A percentile compares a stretch with the other conserved stretches of the same genome.
These are phyloP conservation scores for Triops longicaudatus DNA, from an alignment of 1,140 invertebrate species.

Conservation along the genomic window DNA sequence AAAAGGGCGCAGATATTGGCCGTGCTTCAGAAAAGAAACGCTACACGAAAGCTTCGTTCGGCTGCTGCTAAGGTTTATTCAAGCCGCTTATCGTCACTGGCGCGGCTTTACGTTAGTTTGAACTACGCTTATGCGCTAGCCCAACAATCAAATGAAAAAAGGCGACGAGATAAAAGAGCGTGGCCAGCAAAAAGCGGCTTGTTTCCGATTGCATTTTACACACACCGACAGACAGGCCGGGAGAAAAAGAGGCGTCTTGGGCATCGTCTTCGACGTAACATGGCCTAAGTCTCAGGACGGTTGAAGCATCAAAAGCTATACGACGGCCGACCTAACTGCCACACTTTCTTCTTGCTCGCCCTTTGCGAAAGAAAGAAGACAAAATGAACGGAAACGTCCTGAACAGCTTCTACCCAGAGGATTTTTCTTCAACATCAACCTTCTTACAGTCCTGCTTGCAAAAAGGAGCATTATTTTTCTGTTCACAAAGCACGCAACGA, in stretches of 20 bases:
- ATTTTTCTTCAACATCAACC: background rate
- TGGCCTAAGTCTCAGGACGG: background rate
- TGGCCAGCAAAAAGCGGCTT: background rate
- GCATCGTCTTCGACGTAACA: constrained; percentile 1
- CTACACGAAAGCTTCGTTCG: too few relatives aligned
- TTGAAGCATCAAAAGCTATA: background rate
- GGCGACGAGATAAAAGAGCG: background rate
- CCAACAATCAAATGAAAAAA: background rate
- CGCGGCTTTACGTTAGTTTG: background rate
- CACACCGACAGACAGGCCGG: background rate
- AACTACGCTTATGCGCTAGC: background rate
- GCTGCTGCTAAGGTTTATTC: background rate
- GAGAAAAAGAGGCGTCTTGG: background rate
- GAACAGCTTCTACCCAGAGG: background rate
- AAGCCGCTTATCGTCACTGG: background rate
- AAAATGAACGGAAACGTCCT: background rate
- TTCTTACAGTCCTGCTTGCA: too few relatives aligned
- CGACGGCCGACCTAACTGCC: background rate
- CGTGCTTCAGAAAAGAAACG: too few relatives aligned
- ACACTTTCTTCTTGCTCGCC: background rate
- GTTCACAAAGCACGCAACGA: too few relatives aligned
- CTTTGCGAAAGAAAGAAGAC: background rate
- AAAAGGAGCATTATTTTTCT: too few relatives aligned
- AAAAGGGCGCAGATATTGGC: too few relatives aligned
- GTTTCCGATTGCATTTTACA: background rate